Base-by-base conservation (phyloP, 1,140 invertebrate genomes). In the Latrodectus geometricus region DNA sequence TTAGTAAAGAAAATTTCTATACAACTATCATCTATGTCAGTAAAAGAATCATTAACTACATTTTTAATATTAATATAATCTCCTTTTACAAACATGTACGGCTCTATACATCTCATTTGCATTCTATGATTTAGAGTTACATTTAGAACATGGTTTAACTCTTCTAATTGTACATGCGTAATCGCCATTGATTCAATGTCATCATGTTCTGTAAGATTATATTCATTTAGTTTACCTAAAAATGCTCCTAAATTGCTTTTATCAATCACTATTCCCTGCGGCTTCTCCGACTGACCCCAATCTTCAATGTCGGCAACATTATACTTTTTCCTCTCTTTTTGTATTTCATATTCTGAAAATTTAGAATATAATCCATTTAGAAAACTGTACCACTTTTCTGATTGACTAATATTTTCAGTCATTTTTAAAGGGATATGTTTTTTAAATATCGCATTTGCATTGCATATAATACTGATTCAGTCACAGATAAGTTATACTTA, bases 241-340 rank as follows among this genome's bases (percentile, higher is more conserved):
- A 74, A 74, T 3, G 8, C n/a, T 0, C 20, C 17, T 20, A 74
- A 74, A 52, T 17, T 52, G 15, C 7, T 52, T 9, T 5, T 52
- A 50, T 48, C n/a, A 9, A 74, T 20, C 11, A n/a, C 14, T 50
- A 74, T 52, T 4, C 72, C 72, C 15, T 50, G 72, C 9, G 72
- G 12, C 7, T 52, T 74, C 7, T 11, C 49, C 0, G 49, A 50
- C 9, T n/a, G 9, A 11, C 72, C 72, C 72, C 72, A 74, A 20
- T 74, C 49, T 50, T 74, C 72, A n/a, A 74, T 20, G 9, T 74
- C 15, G 52, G 72, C 72, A 74, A 74, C 72, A 20, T 74, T 74
- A 14, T 74, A 74, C 48, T 1, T 50, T n/a, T 74, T 48, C 9
- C 72, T 74, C 9, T 52, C 17, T 52, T 20, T 74, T 52, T 74